Evolutionary conservation across 2,113 vertebrate species (phyloP).

Genomic region (Argyrosomus japonicus): DNA sequence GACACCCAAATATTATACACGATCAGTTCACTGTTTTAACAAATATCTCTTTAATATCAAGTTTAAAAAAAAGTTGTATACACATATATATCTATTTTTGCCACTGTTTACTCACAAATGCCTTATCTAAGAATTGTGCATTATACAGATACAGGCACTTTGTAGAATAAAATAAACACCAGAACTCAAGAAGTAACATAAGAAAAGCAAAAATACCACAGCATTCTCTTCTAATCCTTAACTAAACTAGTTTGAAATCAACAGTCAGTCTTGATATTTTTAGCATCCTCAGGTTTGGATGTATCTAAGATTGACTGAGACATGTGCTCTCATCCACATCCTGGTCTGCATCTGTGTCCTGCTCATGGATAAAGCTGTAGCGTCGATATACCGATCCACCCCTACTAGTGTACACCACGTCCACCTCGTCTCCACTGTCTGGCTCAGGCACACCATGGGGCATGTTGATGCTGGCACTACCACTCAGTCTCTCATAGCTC

Average conservation of each 20-base stretch:
- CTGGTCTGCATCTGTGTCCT: constrained; percentile 68
- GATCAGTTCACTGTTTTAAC: constrained; percentile 27
- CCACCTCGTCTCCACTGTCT: constrained; percentile 82
- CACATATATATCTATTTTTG: constrained; percentile 21
- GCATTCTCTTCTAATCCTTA: constrained; percentile 20
- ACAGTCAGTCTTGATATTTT: constrained; percentile 10
- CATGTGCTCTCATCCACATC: constrained; percentile 63
- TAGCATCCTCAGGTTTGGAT: background rate
- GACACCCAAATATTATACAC: background rate
- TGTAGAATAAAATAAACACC: constrained; percentile 44
- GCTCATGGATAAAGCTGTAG: constrained; percentile 76
- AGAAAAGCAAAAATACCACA: background rate
- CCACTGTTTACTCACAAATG: constrained; percentile 19
- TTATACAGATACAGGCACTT: constrained; percentile 60
- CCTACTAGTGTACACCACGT: constrained; percentile 84
- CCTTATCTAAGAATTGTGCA: constrained; percentile 34
- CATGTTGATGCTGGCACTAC: constrained; percentile 73
- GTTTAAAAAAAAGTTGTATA: constrained; percentile 10
- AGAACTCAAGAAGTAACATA: constrained; percentile 13
- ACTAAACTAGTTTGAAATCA: constrained; percentile 25
- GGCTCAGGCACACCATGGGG: constrained; percentile 84
- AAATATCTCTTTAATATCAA: constrained; percentile 35
- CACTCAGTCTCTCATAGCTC: constrained; percentile 84
- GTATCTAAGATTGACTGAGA: constrained; percentile 62
- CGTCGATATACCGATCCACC: constrained; percentile 81